These are phyloP conservation scores for Piscicola geometra DNA, from an alignment of 2,888 invertebrate species.

Conservation along the genomic window DNA sequence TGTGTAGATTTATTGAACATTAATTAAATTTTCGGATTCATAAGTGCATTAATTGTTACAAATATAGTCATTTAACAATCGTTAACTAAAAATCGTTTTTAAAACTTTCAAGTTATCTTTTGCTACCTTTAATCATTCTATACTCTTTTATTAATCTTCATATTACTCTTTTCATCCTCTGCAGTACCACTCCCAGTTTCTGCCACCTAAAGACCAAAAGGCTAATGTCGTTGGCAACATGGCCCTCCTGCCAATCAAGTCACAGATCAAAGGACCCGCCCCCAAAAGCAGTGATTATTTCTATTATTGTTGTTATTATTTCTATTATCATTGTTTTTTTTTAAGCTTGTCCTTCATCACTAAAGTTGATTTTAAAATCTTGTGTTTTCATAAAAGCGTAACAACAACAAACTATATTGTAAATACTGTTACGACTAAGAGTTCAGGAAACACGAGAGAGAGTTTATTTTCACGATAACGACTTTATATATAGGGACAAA, in stretches of 20 bases:
- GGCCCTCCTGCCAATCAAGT: slow-evolving; percentile 83
- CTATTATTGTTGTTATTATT: not conserved
- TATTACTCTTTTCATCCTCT: slow-evolving; percentile 2
- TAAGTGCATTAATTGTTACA: not conserved
- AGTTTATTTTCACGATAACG: no score
- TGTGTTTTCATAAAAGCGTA: not conserved
- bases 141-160: no score
- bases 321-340: slow-evolving; percentile 5
- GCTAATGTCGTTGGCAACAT: slow-evolving; percentile 75
- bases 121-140: no score
- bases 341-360: not conserved
- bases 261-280: slow-evolving; percentile 87
- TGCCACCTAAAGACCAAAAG: no score
- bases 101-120: no score
- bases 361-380: not conserved
- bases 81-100: no score
- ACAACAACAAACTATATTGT: no score
- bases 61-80: no score
- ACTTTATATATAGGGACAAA: no score
- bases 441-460: no score
- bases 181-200: slow-evolving; percentile 89
- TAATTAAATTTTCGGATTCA: not conserved
- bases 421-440: no score
- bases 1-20: not conserved
- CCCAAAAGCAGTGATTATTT: slow-evolving; percentile 61